Evolutionary conservation across 2,888 invertebrate species (phyloP).

Genomic region (Bhutanitis thaidina): DNA sequence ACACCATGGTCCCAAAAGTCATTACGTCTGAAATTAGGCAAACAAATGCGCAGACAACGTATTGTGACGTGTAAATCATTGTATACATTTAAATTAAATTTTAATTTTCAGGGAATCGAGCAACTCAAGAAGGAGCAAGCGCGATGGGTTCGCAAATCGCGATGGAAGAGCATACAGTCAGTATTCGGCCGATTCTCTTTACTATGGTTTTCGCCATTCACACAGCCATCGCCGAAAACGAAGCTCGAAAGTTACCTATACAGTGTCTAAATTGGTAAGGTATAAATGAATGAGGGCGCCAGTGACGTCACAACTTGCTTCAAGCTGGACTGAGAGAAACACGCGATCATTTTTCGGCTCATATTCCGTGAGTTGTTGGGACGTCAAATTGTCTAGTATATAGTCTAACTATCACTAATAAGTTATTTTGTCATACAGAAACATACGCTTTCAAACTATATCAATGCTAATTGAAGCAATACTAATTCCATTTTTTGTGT

Average conservation of each 20-base stretch:
- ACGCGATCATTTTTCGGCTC: background rate
- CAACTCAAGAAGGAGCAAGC: constrained; percentile 97
- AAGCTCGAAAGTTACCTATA: constrained; percentile 91
- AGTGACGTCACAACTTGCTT: background rate
- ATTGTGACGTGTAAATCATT: background rate
- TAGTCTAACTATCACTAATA: background rate
- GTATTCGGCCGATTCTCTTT: constrained; percentile 98
- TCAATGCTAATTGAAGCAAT: constrained; percentile 9
- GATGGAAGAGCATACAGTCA: constrained; percentile 96
- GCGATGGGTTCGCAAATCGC: constrained; percentile 93
- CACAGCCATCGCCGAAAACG: constrained; percentile 87
- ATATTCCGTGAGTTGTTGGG: background rate
- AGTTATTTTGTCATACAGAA: background rate
- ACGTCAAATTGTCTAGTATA: background rate
- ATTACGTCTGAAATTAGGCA: too few relatives aligned
- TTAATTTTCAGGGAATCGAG: constrained; percentile 90
- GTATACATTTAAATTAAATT: too few relatives aligned
- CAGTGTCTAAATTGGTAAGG: constrained; percentile 83
- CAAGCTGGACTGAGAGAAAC: background rate
- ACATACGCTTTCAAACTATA: background rate
- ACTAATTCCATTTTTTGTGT: background rate
- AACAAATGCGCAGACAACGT: too few relatives aligned
- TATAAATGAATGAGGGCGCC: background rate
- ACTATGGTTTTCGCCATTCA: constrained; percentile 97
- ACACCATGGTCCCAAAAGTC: too few relatives aligned